Evolutionary conservation across 2,113 vertebrate species (phyloP), one percentile per base, ranked within the genome.

Genomic region (Eira barbara): DNA sequence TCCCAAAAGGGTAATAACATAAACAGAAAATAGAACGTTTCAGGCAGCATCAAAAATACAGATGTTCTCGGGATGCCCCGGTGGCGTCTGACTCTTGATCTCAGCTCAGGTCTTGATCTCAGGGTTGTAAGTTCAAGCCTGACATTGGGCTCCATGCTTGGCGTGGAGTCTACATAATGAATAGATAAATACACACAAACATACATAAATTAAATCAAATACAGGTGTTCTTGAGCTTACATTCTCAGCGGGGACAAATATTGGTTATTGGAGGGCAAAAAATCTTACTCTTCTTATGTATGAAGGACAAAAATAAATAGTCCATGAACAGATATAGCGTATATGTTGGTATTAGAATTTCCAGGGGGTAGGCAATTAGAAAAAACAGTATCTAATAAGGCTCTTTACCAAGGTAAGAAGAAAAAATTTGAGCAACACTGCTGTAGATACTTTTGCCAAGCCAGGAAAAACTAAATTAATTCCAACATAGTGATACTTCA

Each of bases 301-400:
- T 85, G 34, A 94, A 82, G 27, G 52, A 83, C 7, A 80, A 82
- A 89, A 73, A 86, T 49, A 92, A 3, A 39, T 0, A 69, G 10
- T 45, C 6, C 20, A 49, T 55, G 63, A 74, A 85, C 34, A 92
- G 34, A 85, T 73, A 69, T 1, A 59, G 1, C 83, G 20, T 67
- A 9, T 59, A 36, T 69, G 31, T 82, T 67, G 34, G 55, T 69
- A 94, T 52, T 82, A 80, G 89, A 84, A 98, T 96, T 65, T 95
- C 52, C 67, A 34, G 36, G 27, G 36, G 27, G 47, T 18, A 59
- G 47, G 18, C 25, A 6, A 82, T 27, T 45, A 82, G 34, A 3
- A 57, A 90, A 89, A 82, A 57, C 91, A 73, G 11, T 8, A 81
- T 23, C 27, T 79, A 49, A 69, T 86, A 83, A 76, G 49, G 5